Base-by-base conservation (phyloP, 2,888 invertebrate species). In the Limnephilus auricula region DNA sequence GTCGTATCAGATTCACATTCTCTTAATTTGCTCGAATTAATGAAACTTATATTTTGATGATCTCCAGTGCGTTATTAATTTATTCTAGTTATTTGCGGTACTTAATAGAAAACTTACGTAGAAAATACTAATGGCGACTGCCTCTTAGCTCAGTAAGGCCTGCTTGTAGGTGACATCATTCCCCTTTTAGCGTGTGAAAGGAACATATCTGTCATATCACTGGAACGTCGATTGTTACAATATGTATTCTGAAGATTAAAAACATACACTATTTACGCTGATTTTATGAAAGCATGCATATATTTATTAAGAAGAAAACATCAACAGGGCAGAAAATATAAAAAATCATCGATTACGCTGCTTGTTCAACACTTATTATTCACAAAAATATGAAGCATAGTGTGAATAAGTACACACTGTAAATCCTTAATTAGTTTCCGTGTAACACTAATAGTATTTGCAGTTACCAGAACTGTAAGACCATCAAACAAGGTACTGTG, bases 71-170 rank as follows among this genome's bases (percentile, higher is more conserved):
- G 25, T 65, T 65, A 65, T 65, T 65, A 82, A 82, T 82, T 82
- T 82, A 34, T 12, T 34, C 82, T 15, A 34, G 82, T 82, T 82
- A 82, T 82, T 34, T 34, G 82, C 32, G 82, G 82, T 82, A 15
- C 31, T 37, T 10, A 18, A 34, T 34, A 37, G 82, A 31, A 6
- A 37, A n/a, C n/a, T n/a, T n/a, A n/a, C n/a, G n/a, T n/a, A n/a
- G 25, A 34, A 34, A 82, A 82, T 34, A 82, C 34, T 82, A 65
- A 34, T 82, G 6, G 34, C 34, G 18, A 82, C 34, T 32, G 82
- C 5, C 82, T 50, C 50, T 15, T 15, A 6, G 18, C 50, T 50
- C 18, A 50, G 15, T 50, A 50, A 50, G 50, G 5, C 18, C 50
- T 15, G 50, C 80, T 15, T 13, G 4, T 3, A 82, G 82, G 12